phyloP scores from a whole-genome alignment of 2,888 invertebrate species.

The Geotrupes spiniger region DNA sequence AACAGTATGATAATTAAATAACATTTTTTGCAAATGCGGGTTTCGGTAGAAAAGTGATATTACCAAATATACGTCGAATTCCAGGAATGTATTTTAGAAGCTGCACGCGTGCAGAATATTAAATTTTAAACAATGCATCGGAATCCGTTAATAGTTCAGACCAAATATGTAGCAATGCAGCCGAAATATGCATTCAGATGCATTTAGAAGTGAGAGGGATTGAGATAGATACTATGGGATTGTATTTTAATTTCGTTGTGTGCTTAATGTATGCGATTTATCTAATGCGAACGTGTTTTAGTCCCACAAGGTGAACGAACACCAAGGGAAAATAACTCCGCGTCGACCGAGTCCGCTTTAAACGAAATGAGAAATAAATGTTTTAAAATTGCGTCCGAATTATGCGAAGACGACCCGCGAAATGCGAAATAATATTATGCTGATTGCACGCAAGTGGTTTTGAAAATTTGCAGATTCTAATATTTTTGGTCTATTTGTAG shows the following conservation, averaged over 20 bases:
- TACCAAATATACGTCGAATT: conserved; percentile 34
- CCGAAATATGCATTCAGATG: conserved; percentile 35
- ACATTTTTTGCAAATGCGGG: conserved; percentile 8
- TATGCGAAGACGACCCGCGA: no score
- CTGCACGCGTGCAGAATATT: conserved; percentile 50
- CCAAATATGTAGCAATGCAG: conserved; percentile 44
- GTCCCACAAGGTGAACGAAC: no score
- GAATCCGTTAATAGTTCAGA: conserved; percentile 51
- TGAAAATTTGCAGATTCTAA: no score
- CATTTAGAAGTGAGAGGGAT: conserved; percentile 33
- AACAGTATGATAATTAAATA: conserved; percentile 2
- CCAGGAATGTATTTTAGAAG: conserved; percentile 39
- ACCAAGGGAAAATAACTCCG: no score
- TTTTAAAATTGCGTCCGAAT: no score
- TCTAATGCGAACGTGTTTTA: conserved; percentile 20
- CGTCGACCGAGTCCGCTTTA: no score
- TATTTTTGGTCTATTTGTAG: no score
- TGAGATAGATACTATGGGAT: conserved; percentile 30
- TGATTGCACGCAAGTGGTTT: no score
- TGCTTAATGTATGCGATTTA: conserved; percentile 22
- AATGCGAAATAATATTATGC: no score
- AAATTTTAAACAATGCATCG: conserved; percentile 51
- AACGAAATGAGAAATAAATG: no score
- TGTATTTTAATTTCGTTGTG: conserved; percentile 30
- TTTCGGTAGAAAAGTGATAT: conserved; percentile 24